phyloP scores from a whole-genome alignment of 2,888 invertebrate species.

The Acleris literana region DNA sequence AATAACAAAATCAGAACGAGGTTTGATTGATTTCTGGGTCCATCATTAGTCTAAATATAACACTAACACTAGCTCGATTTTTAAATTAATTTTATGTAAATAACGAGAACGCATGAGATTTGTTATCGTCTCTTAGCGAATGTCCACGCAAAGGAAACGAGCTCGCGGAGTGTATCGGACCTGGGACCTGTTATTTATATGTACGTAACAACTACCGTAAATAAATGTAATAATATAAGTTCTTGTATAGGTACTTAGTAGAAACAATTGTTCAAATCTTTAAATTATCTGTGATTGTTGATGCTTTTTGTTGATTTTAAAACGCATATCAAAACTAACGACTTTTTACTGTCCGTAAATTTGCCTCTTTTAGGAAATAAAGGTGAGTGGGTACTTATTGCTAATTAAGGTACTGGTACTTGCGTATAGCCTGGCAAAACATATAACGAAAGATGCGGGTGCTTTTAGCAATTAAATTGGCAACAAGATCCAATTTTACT shows the following conservation, averaged over 20 bases:
- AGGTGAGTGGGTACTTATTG: slow-evolving; percentile 23
- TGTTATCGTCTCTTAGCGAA: too few relatives aligned
- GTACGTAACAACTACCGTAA: slow-evolving; percentile 3
- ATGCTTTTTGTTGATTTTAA: slow-evolving; percentile 33
- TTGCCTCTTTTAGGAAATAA: slow-evolving; percentile 11
- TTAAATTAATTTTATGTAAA: too few relatives aligned
- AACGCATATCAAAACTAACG: slow-evolving; percentile 18
- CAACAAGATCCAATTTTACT: too few relatives aligned
- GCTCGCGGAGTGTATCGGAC: slow-evolving; percentile 21
- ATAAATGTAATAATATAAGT: slow-evolving; percentile 1
- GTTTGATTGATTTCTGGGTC: slow-evolving; percentile 16
- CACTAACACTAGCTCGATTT: neutral
- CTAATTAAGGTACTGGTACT: neutral
- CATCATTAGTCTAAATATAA: neutral
- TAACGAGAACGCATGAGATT: too few relatives aligned
- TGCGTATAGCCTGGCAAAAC: neutral
- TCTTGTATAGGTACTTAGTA: slow-evolving; percentile 23
- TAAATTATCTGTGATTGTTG: slow-evolving; percentile 20
- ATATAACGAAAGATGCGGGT: neutral
- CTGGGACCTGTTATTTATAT: slow-evolving; percentile 19
- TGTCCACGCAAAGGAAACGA: neutral
- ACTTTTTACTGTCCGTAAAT: slow-evolving; percentile 17
- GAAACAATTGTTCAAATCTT: slow-evolving; percentile 6
- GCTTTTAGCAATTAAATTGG: neutral
- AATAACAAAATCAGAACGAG: neutral